Conservation (phyloP, 2,888 invertebrate species). For the Ectemnius lituratus region DNA sequence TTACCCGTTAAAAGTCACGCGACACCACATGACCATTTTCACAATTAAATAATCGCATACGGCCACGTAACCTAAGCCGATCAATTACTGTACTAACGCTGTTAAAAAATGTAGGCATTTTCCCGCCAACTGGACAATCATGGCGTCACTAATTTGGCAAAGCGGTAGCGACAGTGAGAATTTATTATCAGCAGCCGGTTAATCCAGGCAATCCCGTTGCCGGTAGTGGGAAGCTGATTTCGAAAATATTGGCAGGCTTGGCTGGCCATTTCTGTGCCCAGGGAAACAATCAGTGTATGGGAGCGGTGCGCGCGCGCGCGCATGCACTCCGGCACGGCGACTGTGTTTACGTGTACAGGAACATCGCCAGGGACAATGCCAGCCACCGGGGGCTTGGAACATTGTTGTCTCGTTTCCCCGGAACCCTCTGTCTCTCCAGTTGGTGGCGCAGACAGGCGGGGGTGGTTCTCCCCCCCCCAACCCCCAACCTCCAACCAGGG, state of each 20-base stretch:
- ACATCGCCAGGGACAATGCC: conserved; percentile 20
- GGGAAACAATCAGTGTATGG: conserved; percentile 7
- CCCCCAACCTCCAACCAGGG: background rate
- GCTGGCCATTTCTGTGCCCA: background rate
- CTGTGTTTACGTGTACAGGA: background rate
- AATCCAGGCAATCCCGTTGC: conserved; percentile 21
- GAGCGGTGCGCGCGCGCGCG: background rate
- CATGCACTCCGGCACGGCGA: no score
- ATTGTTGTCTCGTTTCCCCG: conserved; percentile 29
- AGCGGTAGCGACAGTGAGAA: background rate
- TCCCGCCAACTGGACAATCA: background rate
- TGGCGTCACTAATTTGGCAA: conserved; percentile 15
- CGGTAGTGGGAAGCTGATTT: conserved; percentile 19
- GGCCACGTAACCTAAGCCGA: no score
- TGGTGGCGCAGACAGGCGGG: background rate
- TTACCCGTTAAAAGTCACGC: no score
- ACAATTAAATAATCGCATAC: no score
- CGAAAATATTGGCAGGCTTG: conserved; percentile 21
- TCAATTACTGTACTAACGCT: no score
- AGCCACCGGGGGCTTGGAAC: conserved; percentile 6
- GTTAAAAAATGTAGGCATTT: background rate
- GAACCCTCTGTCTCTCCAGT: background rate
- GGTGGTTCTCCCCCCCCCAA: background rate
- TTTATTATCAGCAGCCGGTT: conserved; percentile 21
- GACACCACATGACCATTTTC: no score